These are phyloP conservation scores for Lateolabrax maculatus DNA, from an alignment of 2,797 vertebrate genomes.

Conservation along the genomic window DNA sequence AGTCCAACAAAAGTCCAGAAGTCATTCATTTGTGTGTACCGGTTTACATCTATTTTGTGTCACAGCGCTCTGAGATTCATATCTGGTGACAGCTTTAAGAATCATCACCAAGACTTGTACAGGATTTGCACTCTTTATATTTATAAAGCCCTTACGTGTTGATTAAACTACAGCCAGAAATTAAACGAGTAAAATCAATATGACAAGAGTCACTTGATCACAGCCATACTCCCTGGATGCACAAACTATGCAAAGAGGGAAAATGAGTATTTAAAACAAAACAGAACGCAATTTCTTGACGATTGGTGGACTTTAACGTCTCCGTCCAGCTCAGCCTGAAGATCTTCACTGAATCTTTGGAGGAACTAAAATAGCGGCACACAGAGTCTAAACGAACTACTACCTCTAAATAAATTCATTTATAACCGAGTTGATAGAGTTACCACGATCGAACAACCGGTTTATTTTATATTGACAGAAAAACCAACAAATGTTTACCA, in stretches of 20 bases:
- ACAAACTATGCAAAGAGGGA: not conserved
- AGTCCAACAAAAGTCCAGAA: not conserved
- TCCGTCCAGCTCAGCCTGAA: not conserved
- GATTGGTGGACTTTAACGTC: not conserved
- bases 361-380: not conserved
- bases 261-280: not conserved
- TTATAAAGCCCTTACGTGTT: not conserved
- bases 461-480: not conserved
- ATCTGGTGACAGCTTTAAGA: not conserved
- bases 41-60: too few relatives aligned
- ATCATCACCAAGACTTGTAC: not conserved
- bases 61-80: not conserved
- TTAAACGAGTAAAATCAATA: not conserved
- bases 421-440: too few relatives aligned
- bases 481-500: conserved; percentile 61
- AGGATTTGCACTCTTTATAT: not conserved
- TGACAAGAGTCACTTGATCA: not conserved
- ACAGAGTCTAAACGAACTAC: not conserved
- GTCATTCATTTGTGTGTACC: too few relatives aligned
- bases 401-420: not conserved
- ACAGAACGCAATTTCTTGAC: not conserved
- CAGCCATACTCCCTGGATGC: not conserved
- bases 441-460: fast-evolving
- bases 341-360: not conserved
- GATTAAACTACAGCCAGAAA: not conserved